Evolutionary conservation across 2,888 invertebrate genomes (phyloP).

Genomic region (Eurois occulta): DNA sequence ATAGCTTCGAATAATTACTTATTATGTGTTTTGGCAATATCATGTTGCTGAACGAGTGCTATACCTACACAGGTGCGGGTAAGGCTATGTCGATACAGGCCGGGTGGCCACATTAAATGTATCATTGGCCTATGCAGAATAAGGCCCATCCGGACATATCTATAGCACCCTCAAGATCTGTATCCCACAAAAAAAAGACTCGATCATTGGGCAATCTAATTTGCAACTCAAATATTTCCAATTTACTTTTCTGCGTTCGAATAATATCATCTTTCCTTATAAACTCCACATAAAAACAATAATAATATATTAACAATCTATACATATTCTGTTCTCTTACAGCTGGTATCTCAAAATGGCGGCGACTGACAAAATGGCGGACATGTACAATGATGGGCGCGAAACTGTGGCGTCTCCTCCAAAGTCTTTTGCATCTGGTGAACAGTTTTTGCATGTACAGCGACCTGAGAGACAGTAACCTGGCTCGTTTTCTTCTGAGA

Average conservation of each 20-base stretch:
- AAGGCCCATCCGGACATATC: neutral
- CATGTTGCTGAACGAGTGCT: neutral
- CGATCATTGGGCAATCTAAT: conserved; percentile 3
- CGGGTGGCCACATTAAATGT: neutral
- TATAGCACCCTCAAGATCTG: neutral
- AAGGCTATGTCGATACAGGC: neutral
- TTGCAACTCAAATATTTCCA: neutral
- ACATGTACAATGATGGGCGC: conserved; percentile 70
- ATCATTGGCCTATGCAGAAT: neutral
- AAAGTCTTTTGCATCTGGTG: conserved; percentile 84
- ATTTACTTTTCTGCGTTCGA: conserved; percentile 1
- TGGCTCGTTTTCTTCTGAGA: conserved; percentile 86
- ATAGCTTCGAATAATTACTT: neutral
- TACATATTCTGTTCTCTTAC: conserved; percentile 44
- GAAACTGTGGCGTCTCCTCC: conserved; percentile 77
- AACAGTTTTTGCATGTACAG: conserved; percentile 87
- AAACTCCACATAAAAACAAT: conserved; percentile 47
- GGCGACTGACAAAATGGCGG: conserved; percentile 74
- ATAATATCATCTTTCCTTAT: conserved; percentile 48
- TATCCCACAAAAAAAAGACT: neutral
- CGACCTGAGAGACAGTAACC: conserved; percentile 85
- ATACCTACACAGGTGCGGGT: neutral
- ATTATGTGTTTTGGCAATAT: conserved; percentile 3
- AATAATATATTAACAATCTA: conserved; percentile 42
- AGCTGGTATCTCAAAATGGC: conserved; percentile 80